Evolutionary conservation across 2,888 invertebrate species (phyloP), one percentile per base, ranked within the genome.

Genomic region (Lissonota sp.): DNA sequence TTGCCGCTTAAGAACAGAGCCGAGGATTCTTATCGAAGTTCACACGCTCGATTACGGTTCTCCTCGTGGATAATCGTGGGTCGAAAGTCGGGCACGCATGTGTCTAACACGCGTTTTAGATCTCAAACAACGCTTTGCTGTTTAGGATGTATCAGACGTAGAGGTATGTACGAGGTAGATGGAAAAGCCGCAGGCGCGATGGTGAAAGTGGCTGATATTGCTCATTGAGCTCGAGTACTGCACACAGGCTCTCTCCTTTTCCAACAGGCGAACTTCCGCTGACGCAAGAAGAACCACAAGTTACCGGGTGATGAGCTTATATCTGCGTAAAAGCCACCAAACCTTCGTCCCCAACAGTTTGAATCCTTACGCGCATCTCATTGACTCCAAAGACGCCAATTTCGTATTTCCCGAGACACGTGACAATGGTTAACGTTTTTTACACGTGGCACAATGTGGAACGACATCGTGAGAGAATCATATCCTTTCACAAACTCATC

Each of bases 181-280:
- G 44, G 49, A 39, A 67, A 80, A 63, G 62, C 16, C 53, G 4
- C 10, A 55, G 42, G 71, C 44, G 67, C 77, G 70, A 82, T 60
- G 77, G 83, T 83, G 83, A 83, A 83, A 83, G 83, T 80, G 77
- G 82, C 79, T 76, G 81, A 83, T 82, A 80, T 82, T 74, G 79
- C 64, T 75, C 62, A 75, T 78, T 74, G 81, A 81, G 70, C 51
- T n/a, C n/a, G n/a, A n/a, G n/a, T 63, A 62, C 51, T 42, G 12
- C 69, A 63, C 12, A 26, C 49, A 44, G 55, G 63, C 46, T 63
- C 67, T 51, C 74, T 26, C 12, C 51, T 37, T 58, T 77, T 76
- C 42, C 80, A 70, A 58, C 67, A 49, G 49, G 67, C 77, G 3
- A 26, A 80, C 77, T 82, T 83, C 83, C 83, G 82, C 77, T 80